These are phyloP conservation scores for Diacarnus erythraeanus DNA, from an alignment of 37 sponge, comb jelly and placozoan genomes.

Conservation along the genomic window DNA sequence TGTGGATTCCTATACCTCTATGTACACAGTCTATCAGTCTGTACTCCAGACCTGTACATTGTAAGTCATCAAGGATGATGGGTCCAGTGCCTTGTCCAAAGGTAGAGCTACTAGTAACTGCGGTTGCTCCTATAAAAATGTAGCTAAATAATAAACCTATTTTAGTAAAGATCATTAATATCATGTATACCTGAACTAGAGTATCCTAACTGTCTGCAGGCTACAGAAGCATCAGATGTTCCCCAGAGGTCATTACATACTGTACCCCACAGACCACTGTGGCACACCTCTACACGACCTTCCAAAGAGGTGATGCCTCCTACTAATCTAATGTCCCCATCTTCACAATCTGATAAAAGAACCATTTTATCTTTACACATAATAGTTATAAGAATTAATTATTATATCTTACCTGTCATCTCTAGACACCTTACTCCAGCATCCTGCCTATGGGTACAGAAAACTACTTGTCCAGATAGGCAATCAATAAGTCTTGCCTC, in stretches of 20 bases:
- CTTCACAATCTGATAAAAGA: not conserved
- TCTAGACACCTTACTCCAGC: constrained; percentile 42
- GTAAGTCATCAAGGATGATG: not conserved
- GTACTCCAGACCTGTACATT: constrained; percentile 13
- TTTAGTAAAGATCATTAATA: not conserved
- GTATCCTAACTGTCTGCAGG: not conserved
- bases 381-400: not conserved
- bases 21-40: constrained; percentile 13
- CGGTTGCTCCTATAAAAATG: not conserved
- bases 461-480: not conserved
- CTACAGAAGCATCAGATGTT: not conserved
- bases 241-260: not conserved
- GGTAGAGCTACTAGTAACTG: not conserved
- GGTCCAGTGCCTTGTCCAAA: not conserved
- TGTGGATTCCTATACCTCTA: too few relatives aligned
- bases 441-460: not conserved
- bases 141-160: too few relatives aligned
- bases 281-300: not conserved
- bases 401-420: not conserved
- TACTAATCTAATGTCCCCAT: not conserved
- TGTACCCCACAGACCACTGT: not conserved
- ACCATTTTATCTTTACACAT: not conserved
- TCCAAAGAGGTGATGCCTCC: not conserved
- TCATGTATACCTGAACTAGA: constrained; percentile 1
- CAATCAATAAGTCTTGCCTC: not conserved